Evolutionary conservation across 2,888 invertebrate species (phyloP).

Genomic region (Lordiphosa andalusiaca): DNA sequence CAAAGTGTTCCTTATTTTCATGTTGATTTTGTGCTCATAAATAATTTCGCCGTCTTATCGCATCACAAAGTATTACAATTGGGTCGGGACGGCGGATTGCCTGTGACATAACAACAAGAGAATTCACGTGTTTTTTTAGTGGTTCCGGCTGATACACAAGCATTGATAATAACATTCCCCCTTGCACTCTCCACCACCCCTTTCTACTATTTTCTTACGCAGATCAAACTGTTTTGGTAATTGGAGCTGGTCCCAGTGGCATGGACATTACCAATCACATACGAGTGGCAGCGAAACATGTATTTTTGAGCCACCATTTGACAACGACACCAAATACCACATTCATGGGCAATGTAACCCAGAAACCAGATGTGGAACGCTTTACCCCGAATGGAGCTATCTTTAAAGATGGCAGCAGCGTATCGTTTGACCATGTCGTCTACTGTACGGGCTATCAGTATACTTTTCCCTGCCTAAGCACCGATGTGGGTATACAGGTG

Average conservation of each 20-base stretch:
- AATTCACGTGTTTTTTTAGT: slow-evolving; percentile 32
- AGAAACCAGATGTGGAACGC: slow-evolving; percentile 84
- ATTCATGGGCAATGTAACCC: slow-evolving; percentile 85
- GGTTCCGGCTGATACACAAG: slow-evolving; percentile 15
- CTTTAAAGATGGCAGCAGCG: slow-evolving; percentile 85
- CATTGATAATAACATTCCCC: background rate
- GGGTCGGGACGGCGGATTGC: slow-evolving; percentile 1
- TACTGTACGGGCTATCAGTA: slow-evolving; percentile 90
- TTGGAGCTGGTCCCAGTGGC: slow-evolving; percentile 94
- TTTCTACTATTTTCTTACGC: slow-evolving; percentile 36
- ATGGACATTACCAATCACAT: slow-evolving; percentile 87
- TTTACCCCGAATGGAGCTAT: slow-evolving; percentile 82
- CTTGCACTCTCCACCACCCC: background rate
- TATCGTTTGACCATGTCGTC: slow-evolving; percentile 85
- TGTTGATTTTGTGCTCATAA: slow-evolving; percentile 19
- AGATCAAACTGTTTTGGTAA: slow-evolving; percentile 86
- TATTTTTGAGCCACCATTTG: slow-evolving; percentile 87
- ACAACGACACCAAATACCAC: slow-evolving; percentile 81
- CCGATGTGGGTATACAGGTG: slow-evolving; percentile 85
- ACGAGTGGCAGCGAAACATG: slow-evolving; percentile 83
- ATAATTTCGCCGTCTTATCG: slow-evolving; percentile 16
- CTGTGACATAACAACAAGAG: slow-evolving; percentile 4
- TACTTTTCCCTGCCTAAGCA: slow-evolving; percentile 87
- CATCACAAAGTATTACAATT: slow-evolving; percentile 10
- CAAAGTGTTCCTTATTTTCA: slow-evolving; percentile 1